Percentiles rank a stretch among this genome's conserved stretches.
Evolutionary conservation across 2,888 invertebrate genomes (phyloP).

Genomic region (Sphecodes monilicornis): DNA sequence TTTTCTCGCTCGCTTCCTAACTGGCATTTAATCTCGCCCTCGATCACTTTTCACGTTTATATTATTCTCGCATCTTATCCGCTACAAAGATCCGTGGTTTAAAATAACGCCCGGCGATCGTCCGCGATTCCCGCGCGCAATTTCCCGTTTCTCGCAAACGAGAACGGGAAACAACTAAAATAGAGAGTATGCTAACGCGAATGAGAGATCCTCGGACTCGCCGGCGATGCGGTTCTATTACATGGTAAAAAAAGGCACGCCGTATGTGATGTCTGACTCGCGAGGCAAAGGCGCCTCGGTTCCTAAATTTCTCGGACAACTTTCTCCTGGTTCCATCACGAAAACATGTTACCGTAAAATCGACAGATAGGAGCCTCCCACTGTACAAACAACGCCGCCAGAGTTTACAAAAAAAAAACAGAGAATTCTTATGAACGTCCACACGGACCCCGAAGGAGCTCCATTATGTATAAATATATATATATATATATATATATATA

Average conservation of each 20-base stretch:
- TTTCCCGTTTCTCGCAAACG: not conserved
- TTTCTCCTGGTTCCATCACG: constrained; percentile 15
- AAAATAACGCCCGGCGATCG: constrained; percentile 9
- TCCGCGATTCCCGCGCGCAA: not conserved
- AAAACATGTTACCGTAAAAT: not conserved
- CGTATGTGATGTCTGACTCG: constrained; percentile 48
- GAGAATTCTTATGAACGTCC: not conserved
- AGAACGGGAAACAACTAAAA: not conserved
- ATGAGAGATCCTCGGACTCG: constrained; percentile 13
- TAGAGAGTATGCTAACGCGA: constrained; percentile 1
- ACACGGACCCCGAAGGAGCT: too few species aligned
- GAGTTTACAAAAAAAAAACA: not conserved
- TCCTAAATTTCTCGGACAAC: constrained; percentile 8
- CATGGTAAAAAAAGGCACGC: constrained; percentile 65
- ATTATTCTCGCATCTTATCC: constrained; percentile 9
- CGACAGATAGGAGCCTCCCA: not conserved
- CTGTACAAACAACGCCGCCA: not conserved
- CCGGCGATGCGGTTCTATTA: constrained; percentile 35
- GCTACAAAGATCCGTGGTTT: constrained; percentile 18
- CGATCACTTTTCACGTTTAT: not conserved
- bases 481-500: too few species aligned
- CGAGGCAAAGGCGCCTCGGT: constrained; percentile 12
- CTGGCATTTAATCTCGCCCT: constrained; percentile 24
- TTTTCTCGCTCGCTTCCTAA: constrained; percentile 47
- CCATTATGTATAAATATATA: too few species aligned